phyloP scores from a whole-genome alignment of 2,113 vertebrate genomes.

The Apteryx owenii region DNA sequence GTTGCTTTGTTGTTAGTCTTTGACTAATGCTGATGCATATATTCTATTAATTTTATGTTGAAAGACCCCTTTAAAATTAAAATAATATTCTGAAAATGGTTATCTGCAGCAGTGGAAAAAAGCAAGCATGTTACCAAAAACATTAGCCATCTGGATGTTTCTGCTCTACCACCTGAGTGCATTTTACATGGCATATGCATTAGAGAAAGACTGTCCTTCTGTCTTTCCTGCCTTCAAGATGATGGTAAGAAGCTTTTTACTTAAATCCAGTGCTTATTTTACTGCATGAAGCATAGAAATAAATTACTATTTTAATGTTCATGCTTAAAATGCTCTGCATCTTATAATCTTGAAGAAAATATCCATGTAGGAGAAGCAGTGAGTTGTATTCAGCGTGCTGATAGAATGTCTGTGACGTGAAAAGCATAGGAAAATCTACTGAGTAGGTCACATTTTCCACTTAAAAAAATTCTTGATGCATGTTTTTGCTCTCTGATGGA shows the following conservation, averaged over 20 bases:
- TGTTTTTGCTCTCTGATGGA: background rate
- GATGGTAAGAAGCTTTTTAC: background rate
- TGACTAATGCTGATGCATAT: background rate
- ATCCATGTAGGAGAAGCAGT: background rate
- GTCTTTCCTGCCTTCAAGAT: background rate
- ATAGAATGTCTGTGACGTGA: background rate
- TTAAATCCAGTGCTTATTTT: background rate
- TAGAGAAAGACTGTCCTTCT: background rate
- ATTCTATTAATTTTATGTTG: background rate
- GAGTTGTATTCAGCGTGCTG: background rate
- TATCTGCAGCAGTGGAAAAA: background rate
- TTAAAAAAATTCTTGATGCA: background rate
- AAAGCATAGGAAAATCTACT: background rate
- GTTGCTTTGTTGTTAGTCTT: no score
- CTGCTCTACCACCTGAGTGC: background rate
- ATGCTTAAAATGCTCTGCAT: background rate
- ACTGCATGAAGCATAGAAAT: background rate
- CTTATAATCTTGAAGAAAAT: background rate
- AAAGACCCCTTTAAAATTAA: background rate
- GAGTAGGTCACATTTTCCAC: background rate
- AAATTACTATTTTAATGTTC: background rate
- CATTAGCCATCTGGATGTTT: conserved; percentile 17
- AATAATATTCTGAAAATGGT: background rate
- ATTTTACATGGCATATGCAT: background rate
- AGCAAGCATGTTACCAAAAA: background rate